These are phyloP conservation scores for Phania funesta DNA, from an alignment of 2,888 invertebrate species.

Conservation along the genomic window DNA sequence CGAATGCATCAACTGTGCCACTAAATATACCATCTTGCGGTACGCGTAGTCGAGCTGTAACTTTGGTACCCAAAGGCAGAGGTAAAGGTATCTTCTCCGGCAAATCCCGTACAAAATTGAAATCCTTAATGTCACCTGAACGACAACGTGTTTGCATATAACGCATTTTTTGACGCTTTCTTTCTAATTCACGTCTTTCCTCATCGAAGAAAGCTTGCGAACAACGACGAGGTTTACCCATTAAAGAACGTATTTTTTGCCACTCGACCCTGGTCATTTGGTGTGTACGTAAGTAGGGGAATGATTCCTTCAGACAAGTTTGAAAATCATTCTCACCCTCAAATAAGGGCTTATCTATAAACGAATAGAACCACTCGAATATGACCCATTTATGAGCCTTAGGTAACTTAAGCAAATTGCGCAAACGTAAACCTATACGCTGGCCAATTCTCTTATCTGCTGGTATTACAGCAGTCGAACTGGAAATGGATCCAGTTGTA, in stretches of 20 bases:
- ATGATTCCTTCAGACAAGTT: constrained; percentile 92
- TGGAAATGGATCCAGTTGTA: constrained; percentile 49
- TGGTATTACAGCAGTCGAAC: constrained; percentile 77
- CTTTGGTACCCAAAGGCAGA: constrained; percentile 95
- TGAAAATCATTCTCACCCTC: constrained; percentile 98
- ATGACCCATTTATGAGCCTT: constrained; percentile 99
- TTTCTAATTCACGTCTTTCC: constrained; percentile 93
- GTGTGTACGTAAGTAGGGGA: constrained; percentile 93
- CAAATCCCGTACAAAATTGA: constrained; percentile 90
- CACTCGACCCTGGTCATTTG: constrained; percentile 94
- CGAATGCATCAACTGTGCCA: constrained; percentile 96
- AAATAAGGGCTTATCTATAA: constrained; percentile 96
- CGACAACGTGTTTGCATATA: constrained; percentile 93
- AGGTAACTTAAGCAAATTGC: constrained; percentile 96
- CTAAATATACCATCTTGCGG: constrained; percentile 98
- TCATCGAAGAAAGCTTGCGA: constrained; percentile 97
- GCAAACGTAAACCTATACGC: constrained; percentile 91
- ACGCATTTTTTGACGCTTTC: constrained; percentile 94
- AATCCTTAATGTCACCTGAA: constrained; percentile 86
- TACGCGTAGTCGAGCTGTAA: constrained; percentile 90
- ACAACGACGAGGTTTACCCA: constrained; percentile 98
- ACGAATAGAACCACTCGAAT: constrained; percentile 99
- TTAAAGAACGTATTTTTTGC: constrained; percentile 95
- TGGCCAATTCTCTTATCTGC: constrained; percentile 94
- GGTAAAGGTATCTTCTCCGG: constrained; percentile 97